Base-by-base conservation (phyloP, 2,888 invertebrate species). In the Ethmia dodecea region DNA sequence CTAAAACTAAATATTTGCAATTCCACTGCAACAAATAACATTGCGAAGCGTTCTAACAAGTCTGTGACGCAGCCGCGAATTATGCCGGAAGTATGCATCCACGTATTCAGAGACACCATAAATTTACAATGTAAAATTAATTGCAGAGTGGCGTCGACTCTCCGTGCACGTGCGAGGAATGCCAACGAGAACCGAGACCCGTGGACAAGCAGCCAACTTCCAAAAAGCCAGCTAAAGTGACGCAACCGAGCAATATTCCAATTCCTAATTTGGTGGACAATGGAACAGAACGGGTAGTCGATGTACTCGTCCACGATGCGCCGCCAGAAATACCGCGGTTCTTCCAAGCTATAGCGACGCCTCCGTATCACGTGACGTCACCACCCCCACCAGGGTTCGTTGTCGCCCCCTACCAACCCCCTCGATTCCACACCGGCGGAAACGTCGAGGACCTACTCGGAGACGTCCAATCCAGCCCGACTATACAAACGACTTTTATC, bases 391-490 rank as follows among this genome's bases (percentile, higher is more conserved):
- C 84, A 3, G 84, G 84, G 12, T 84, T 86, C 51, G 73, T 83
- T 24, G 58, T 80, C 13, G 74, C 75, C 13, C 77, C 83, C 1
- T 79, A 73, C 52, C 77, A 75, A 52, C 53, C 73, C 1, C 78
- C 75, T 33, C 64, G 78, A 25, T 87, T 87, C 61, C 79, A 79
- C 52, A 89, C 87, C 13, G 90, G 89, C 8, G 91, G 91, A 0
- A 92, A 92, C 55, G 75, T 92, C 25, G 92, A 92, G 49, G 90
- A 92, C 42, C 70, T 92, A 27, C 70, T 92, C 0, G 89, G 91
- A 38, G 92, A 92, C 42, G 91, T 92, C 4, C 90, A 91, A 58
- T 87, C 89, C 1, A 47, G 62, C 22, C 73, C 83, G 0, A 62
- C 72, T 0, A 73, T 83, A 46, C 83, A 83, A 39, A 80, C 84